Evolutionary conservation across 2,888 invertebrate genomes (phyloP).

Genomic region (Calliphora vomitoria): DNA sequence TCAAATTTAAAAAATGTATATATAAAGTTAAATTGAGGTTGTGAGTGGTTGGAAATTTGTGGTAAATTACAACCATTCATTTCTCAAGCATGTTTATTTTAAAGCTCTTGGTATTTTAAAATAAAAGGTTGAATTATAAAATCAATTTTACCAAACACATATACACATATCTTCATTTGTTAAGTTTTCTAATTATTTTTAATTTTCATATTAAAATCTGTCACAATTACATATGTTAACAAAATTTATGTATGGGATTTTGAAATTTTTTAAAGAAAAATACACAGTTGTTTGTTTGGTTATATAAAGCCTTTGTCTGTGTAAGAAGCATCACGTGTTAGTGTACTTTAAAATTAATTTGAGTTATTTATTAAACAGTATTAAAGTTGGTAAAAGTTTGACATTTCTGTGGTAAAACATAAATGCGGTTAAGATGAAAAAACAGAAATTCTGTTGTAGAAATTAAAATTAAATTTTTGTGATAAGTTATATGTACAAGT

Average conservation of each 20-base stretch:
- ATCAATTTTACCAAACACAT: constrained; percentile 31
- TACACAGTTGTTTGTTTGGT: background rate
- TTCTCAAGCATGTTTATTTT: constrained; percentile 48
- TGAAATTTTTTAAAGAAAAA: background rate
- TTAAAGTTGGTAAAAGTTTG: constrained; percentile 10
- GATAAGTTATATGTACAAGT: too few relatives aligned
- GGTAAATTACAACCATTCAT: constrained; percentile 61
- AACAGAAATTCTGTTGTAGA: background rate
- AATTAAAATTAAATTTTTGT: too few relatives aligned
- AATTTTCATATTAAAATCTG: constrained; percentile 67
- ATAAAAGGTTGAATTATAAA: constrained; percentile 14
- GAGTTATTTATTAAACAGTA: constrained; percentile 61
- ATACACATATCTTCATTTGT: constrained; percentile 24
- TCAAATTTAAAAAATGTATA: constrained; percentile 56
- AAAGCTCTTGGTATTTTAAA: constrained; percentile 45
- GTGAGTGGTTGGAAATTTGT: constrained; percentile 66
- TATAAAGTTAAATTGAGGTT: constrained; percentile 65
- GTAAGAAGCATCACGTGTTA: constrained; percentile 28
- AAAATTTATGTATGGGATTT: constrained; percentile 64
- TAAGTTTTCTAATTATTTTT: constrained; percentile 62
- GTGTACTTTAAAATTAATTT: constrained; percentile 43
- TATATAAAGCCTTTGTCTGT: constrained; percentile 17
- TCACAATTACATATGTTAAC: constrained; percentile 71
- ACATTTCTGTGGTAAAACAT: background rate
- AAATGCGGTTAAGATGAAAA: background rate